Conservation (phyloP, 2,888 invertebrate genomes). For the Antitype chi region DNA sequence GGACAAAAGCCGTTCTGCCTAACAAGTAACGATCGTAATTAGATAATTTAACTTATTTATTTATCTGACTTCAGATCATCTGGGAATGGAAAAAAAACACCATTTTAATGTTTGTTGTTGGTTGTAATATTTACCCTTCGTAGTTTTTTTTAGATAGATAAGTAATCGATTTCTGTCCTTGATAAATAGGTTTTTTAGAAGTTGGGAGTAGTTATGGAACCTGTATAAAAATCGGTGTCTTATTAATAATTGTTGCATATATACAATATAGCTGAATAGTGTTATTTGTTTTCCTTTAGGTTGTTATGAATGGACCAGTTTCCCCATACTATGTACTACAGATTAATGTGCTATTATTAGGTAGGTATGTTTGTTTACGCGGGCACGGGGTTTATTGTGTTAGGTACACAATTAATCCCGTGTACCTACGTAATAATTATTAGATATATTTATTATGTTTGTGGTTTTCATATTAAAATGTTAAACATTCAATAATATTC, state of each 20-base stretch:
- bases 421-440: neutral
- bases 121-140: neutral
- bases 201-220: too few relatives aligned
- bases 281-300: constrained; percentile 23
- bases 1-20: constrained; percentile 21
- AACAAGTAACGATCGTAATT: constrained; percentile 45
- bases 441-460: constrained; percentile 10
- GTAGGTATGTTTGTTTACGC: constrained; percentile 18
- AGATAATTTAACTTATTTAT: neutral
- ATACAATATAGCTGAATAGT: neutral
- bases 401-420: too few relatives aligned
- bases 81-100: neutral
- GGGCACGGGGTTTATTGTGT: neutral
- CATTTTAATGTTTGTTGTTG: neutral
- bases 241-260: neutral
- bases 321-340: constrained; percentile 1
- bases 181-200: neutral
- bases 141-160: neutral
- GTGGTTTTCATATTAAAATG: constrained; percentile 37
- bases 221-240: neutral
- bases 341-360: constrained; percentile 13
- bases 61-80: constrained; percentile 9
- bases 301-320: constrained; percentile 36
- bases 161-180: neutral
- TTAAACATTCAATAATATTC: constrained; percentile 26